phyloP scores from a whole-genome alignment of 2,888 invertebrate species.

The Hirtodrosophila cameraria region DNA sequence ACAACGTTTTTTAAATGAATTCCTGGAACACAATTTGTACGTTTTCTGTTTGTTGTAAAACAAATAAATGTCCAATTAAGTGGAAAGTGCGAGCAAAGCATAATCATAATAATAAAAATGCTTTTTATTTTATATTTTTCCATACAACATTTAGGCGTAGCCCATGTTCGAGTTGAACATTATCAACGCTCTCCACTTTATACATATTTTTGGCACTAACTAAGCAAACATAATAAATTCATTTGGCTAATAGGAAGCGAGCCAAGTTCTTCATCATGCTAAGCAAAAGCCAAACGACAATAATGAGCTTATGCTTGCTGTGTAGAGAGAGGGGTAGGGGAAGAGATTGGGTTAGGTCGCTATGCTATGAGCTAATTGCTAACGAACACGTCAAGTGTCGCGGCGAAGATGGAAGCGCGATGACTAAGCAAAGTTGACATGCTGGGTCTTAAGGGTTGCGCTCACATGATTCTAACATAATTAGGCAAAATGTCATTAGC shows the following conservation, averaged over 20 bases:
- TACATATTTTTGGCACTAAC: conserved; percentile 49
- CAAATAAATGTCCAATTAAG: conserved; percentile 63
- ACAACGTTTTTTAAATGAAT: conserved; percentile 18
- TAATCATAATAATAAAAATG: conserved; percentile 46
- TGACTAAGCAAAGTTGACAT: conserved; percentile 43
- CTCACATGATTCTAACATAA: conserved; percentile 56
- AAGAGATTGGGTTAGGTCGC: conserved; percentile 43
- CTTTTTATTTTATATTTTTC: conserved; percentile 19
- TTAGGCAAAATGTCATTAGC: conserved; percentile 68
- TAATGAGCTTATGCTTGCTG: conserved; percentile 38
- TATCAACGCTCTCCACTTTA: conserved; percentile 47
- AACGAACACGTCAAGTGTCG: conserved; percentile 59
- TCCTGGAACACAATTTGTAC: conserved; percentile 55
- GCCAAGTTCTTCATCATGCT: conserved; percentile 15
- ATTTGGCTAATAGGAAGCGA: conserved; percentile 64
- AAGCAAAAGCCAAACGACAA: conserved; percentile 48
- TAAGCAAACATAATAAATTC: conserved; percentile 60
- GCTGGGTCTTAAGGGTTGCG: conserved; percentile 37
- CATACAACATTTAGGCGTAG: conserved; percentile 39
- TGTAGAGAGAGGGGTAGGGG: conserved; percentile 7
- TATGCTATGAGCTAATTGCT: conserved; percentile 56
- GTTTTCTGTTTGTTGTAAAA: conserved; percentile 52
- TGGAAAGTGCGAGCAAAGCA: conserved; percentile 43
- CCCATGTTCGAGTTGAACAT: conserved; percentile 50
- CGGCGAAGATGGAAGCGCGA: conserved; percentile 23